phyloP scores from a whole-genome alignment of 2,888 invertebrate genomes.

The Pyralis farinalis region DNA sequence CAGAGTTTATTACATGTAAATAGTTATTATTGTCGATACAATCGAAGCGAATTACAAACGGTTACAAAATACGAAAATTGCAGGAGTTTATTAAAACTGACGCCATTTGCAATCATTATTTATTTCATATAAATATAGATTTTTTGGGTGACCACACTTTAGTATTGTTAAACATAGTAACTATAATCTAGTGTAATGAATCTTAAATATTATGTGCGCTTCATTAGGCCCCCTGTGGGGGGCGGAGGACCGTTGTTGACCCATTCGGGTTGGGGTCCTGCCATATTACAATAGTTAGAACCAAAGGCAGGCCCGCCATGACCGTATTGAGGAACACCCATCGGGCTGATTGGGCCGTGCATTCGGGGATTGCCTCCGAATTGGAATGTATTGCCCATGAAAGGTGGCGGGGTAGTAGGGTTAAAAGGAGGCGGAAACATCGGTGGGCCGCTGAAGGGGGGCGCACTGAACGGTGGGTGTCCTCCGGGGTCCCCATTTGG shows the following conservation, averaged over 20 bases:
- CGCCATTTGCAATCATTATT: constrained; percentile 42
- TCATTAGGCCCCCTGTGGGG: constrained; percentile 63
- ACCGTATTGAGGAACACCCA: constrained; percentile 36
- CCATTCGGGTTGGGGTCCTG: constrained; percentile 52
- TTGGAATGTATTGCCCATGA: constrained; percentile 38
- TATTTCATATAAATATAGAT: constrained; percentile 74
- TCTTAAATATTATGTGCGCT: constrained; percentile 21
- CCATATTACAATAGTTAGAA: constrained; percentile 39
- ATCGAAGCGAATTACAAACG: too few relatives aligned
- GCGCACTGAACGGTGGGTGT: constrained; percentile 23
- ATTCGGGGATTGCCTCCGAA: constrained; percentile 46
- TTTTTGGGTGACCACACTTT: constrained; percentile 76
- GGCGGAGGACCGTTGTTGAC: constrained; percentile 53
- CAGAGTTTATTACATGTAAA: too few relatives aligned
- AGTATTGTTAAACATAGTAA: constrained; percentile 60
- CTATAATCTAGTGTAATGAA: constrained; percentile 24
- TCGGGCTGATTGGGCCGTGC: constrained; percentile 24
- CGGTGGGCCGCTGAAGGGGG: constrained; percentile 37
- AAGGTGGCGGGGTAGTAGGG: constrained; percentile 29
- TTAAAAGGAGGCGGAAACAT: constrained; percentile 42
- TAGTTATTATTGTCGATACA: too few relatives aligned
- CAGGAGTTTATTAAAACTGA: too few relatives aligned
- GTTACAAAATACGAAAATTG: too few relatives aligned
- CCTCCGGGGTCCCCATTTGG: constrained; percentile 18
- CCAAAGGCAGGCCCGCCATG: constrained; percentile 46